Evolutionary conservation across 2,888 invertebrate species (phyloP), one percentile per base, ranked within the genome.

Genomic region (Tipula unca): DNA sequence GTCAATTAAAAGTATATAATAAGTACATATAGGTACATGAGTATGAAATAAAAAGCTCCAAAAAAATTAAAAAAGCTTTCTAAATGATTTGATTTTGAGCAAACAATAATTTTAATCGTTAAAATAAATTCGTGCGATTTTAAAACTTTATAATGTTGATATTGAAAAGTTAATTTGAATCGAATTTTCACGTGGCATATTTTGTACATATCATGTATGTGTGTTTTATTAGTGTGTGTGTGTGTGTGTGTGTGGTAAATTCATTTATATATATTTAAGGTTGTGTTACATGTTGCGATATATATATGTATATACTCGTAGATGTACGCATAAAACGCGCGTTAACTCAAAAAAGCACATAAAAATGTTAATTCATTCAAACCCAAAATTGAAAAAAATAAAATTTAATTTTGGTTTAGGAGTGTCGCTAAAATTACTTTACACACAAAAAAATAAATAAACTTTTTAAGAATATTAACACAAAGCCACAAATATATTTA

Each of bases 321-420:
- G n/a, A 8, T 48, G 48, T 48, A 48, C 48, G 17, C 69, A 32
- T 83, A 83, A 83, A 83, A 83, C 4, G 83, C 35, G 83, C 83
- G 83, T 83, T 29, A 83, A 83, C 83, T 17, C n/a, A 83, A 17
- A 32, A 83, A 14, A n/a, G n/a, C 83, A 25, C 69, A 69, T 69
- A 69, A 69, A 69, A 69, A 69, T 69, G 69, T 69, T 69, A 69
- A 69, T 69, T 69, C 69, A 69, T 69, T 69, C 69, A 69, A 69
- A 69, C 69, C 69, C 69, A 69, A 69, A 69, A 69, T 69, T 69
- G 69, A 69, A 69, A 69, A 69, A 69, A 69, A 69, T 32, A 69
- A 69, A 69, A 69, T 25, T 69, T 69, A 69, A 69, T 69, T 69
- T 69, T 10, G 69, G 69, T 69, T 69, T 69, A 69, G 69, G 69